Evolutionary conservation across 2,888 invertebrate species (phyloP).

Genomic region (Diabrotica balteata): DNA sequence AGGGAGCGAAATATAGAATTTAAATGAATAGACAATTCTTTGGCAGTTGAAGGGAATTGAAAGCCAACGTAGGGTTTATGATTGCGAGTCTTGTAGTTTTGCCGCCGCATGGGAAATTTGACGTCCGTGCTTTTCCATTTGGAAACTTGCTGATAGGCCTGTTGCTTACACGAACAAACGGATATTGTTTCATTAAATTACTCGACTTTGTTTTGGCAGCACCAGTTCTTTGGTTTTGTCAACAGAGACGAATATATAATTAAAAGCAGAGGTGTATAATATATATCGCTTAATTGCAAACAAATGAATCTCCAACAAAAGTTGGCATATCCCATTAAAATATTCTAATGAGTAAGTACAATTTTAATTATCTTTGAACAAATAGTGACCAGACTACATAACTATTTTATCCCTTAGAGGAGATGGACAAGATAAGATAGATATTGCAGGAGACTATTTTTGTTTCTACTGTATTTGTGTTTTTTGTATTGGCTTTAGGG

Average conservation of each 20-base stretch:
- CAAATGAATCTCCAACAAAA: no score
- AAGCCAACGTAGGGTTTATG: constrained; percentile 35
- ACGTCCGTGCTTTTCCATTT: constrained; percentile 31
- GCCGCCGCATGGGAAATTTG: constrained; percentile 38
- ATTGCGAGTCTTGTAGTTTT: constrained; percentile 38
- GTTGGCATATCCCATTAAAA: no score
- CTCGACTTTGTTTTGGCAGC: neutral
- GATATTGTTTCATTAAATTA: constrained; percentile 30
- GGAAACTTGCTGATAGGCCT: constrained; percentile 36
- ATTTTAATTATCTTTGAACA: no score
- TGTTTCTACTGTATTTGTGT: no score
- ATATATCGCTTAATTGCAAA: no score
- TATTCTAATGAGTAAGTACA: no score
- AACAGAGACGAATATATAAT: neutral
- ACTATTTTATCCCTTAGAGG: no score
- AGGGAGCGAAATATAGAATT: constrained; percentile 32
- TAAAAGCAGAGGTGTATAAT: no score
- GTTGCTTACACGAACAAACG: constrained; percentile 38
- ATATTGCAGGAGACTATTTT: no score
- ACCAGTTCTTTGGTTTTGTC: neutral
- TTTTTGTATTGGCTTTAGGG: no score
- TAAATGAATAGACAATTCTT: constrained; percentile 41
- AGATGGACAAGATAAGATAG: no score
- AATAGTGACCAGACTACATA: no score
- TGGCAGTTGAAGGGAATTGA: constrained; percentile 37